These are phyloP conservation scores for Canis aureus DNA, from an alignment of 2,113 vertebrate genomes.

Conservation along the genomic window DNA sequence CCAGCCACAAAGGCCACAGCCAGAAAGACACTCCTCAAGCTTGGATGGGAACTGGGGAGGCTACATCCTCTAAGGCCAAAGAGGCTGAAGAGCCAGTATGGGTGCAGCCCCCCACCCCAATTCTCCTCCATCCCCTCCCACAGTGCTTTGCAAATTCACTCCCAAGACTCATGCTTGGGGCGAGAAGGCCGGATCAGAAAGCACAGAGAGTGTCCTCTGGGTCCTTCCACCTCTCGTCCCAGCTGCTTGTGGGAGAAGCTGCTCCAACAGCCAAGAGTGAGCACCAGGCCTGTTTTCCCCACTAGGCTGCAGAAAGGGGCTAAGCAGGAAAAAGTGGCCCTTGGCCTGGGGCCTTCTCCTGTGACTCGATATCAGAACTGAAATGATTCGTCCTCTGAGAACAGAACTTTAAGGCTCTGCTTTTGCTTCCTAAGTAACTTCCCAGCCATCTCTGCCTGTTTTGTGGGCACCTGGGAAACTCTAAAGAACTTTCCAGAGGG, in stretches of 20 bases:
- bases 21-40: not conserved
- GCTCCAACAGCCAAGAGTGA: not conserved
- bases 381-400: not conserved
- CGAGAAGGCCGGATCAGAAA: not conserved
- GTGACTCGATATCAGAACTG: not conserved
- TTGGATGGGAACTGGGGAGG: not conserved
- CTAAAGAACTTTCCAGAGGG: not conserved
- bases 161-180: rapidly evolving
- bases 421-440: not conserved
- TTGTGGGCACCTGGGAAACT: not conserved
- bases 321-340: not conserved
- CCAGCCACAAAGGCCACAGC: not conserved
- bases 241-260: no score
- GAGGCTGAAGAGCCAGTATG: not conserved
- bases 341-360: not conserved
- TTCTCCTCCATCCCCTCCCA: not conserved
- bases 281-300: not conserved
- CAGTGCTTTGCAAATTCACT: rapidly evolving
- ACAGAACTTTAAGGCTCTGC: not conserved
- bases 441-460: not conserved
- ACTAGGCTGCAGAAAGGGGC: rapidly evolving
- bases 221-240: not conserved
- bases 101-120: not conserved
- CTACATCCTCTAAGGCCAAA: rapidly evolving
- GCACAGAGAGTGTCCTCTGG: rapidly evolving